Base-by-base conservation (phyloP, 2,888 invertebrate species). In the Xiphydria camelus region DNA sequence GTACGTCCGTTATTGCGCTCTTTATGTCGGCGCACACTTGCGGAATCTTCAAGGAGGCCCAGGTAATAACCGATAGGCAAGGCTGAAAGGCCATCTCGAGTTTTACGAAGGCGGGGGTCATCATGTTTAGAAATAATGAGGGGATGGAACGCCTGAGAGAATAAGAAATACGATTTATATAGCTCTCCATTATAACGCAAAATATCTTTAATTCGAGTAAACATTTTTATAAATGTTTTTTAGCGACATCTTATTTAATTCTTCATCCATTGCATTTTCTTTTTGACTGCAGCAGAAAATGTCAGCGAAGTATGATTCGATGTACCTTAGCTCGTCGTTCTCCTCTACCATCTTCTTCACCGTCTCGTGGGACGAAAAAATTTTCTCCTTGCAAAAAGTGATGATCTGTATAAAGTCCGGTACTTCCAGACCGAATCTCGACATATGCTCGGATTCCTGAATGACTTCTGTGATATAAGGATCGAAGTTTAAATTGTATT, bases 361-460 rank as follows among this genome's bases (percentile, higher is more conserved):
- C 25, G 76, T 76, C 64, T 86, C 85, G 47, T 80, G 82, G 12
- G 84, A 82, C 25, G 78, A 76, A 19, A 83, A 77, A 43, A 93
- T 82, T 64, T 84, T 85, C 2, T 86, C 82, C 62, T 87, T 87
- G 52, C 86, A 86, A 63, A 86, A 87, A 0, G 86, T 83, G 4
- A 92, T 80, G 18, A 90, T 83, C 66, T 87, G 84, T 3, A 89
- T 89, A 23, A 85, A 79, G 64, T 89, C 87, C 0, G 92, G 91
- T 4, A 92, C 86, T 59, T 80, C 85, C 35, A 91, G 76, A 23
- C 83, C 82, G 47, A 91, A 77, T 70, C 89, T 89, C 75, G 85
- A 84, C 83, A 92, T 88, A 61, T 88, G 86, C 66, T 91, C 89
- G 0, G 89, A 83, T 77, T 93, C 93, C 50, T 86, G 79, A 31